Percentiles rank a stretch among this genome's conserved stretches.
phyloP scores from a whole-genome alignment of 2,888 invertebrate genomes.

The Chymomyza fuscimana region DNA sequence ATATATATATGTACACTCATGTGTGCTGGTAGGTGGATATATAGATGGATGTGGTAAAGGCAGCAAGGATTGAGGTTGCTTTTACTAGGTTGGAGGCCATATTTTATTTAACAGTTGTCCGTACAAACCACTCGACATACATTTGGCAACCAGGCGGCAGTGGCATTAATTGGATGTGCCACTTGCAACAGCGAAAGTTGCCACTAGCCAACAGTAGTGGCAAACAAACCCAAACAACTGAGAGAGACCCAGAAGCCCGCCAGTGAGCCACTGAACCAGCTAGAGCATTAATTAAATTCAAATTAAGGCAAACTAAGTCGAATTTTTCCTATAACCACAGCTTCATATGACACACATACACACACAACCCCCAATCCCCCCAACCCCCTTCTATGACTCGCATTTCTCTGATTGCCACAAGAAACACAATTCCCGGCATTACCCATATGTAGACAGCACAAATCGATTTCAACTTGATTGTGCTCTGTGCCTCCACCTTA shows the following conservation, averaged over 20 bases:
- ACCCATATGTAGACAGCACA: conserved; percentile 35
- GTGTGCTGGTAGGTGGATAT: background rate
- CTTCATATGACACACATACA: conserved; percentile 66
- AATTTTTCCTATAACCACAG: conserved; percentile 29
- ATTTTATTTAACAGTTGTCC: conserved; percentile 66
- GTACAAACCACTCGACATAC: conserved; percentile 65
- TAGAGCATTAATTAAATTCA: conserved; percentile 69
- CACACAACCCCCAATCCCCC: conserved; percentile 55
- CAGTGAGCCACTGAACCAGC: conserved; percentile 11
- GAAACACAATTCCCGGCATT: conserved; percentile 1
- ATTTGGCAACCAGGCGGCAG: conserved; percentile 39
- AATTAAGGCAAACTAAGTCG: conserved; percentile 65
- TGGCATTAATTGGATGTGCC: conserved; percentile 70
- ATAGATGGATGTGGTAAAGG: background rate
- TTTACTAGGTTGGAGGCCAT: conserved; percentile 22
- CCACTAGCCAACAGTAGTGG: background rate
- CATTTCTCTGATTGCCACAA: background rate
- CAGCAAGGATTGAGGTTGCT: background rate
- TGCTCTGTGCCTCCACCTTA: conserved; percentile 20
- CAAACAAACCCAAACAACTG: background rate
- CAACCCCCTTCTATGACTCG: too few relatives aligned
- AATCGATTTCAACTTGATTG: conserved; percentile 55
- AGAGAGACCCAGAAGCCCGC: background rate
- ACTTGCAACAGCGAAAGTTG: conserved; percentile 50
- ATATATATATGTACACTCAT: too few relatives aligned